Conservation (phyloP, 2,888 invertebrate species). For the Phania funesta region DNA sequence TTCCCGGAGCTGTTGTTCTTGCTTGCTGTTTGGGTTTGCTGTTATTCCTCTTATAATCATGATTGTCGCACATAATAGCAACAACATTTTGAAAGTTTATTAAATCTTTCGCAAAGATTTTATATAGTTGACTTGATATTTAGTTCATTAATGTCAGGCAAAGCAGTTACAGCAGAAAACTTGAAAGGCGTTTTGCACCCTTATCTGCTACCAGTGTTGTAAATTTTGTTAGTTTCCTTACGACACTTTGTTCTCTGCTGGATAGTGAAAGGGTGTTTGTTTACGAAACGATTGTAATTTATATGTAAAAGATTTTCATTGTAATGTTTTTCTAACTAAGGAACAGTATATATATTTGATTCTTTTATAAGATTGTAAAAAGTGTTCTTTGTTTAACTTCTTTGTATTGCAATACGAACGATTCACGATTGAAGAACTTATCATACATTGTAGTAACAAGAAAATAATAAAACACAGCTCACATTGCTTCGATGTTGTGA, state of each 20-base stretch:
- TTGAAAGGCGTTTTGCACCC: background rate
- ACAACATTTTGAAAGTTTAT: constrained; percentile 14
- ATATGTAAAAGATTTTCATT: too few relatives aligned
- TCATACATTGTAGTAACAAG: too few relatives aligned
- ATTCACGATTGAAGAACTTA: too few relatives aligned
- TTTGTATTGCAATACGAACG: too few relatives aligned
- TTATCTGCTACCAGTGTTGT: background rate
- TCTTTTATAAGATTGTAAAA: too few relatives aligned
- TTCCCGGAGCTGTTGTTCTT: background rate
- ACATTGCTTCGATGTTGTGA: too few relatives aligned
- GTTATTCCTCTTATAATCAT: background rate
- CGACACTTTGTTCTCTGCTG: background rate
- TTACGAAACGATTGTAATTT: too few relatives aligned
- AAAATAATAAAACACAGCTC: too few relatives aligned
- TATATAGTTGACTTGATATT: background rate
- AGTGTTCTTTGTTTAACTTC: too few relatives aligned
- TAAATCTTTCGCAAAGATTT: background rate
- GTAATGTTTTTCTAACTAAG: too few relatives aligned
- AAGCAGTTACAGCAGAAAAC: background rate
- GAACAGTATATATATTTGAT: too few relatives aligned
- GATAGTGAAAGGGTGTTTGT: too few relatives aligned
- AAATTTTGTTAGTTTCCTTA: background rate
- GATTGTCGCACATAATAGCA: background rate
- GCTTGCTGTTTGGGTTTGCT: background rate
- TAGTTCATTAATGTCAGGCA: constrained; percentile 1